Evolutionary conservation across 2,113 vertebrate genomes (phyloP).

Genomic region (Microtus pennsylvanicus): DNA sequence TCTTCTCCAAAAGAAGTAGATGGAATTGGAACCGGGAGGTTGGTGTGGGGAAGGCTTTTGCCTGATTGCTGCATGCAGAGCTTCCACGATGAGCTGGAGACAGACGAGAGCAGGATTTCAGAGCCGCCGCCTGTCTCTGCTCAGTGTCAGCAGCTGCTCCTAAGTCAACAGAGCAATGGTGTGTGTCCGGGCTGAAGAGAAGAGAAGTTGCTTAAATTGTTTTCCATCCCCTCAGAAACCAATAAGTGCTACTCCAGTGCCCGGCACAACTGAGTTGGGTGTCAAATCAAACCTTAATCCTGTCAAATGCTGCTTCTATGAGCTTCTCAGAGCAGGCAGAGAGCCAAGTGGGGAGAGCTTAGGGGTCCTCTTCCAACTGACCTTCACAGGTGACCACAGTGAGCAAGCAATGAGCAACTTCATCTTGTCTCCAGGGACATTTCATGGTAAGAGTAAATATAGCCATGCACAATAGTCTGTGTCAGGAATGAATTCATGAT

Average conservation of each 20-base stretch:
- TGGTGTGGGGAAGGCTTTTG: neutral
- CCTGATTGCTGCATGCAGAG: neutral
- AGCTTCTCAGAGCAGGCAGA: neutral
- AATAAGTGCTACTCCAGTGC: conserved; percentile 80
- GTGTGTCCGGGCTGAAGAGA: conserved; percentile 75
- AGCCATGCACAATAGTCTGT: too few species aligned
- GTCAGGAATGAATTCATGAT: neutral
- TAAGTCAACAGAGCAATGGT: conserved; percentile 76
- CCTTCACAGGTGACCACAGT: rapidly evolving
- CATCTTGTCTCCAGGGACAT: neutral
- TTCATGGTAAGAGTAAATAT: neutral
- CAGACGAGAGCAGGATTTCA: conserved; percentile 75
- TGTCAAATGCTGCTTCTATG: conserved; percentile 30
- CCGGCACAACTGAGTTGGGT: neutral
- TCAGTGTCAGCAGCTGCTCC: conserved; percentile 73
- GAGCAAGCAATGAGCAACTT: neutral
- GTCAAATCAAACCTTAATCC: conserved; percentile 71
- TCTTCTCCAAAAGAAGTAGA: conserved; percentile 28
- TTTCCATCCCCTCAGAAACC: conserved; percentile 82
- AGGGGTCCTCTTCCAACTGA: neutral
- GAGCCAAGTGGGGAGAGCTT: neutral
- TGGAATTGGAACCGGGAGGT: neutral
- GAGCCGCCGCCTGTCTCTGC: conserved; percentile 47
- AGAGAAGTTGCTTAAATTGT: conserved; percentile 72
- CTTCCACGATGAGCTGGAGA: conserved; percentile 75